Conservation (phyloP, 2,113 vertebrate species). For the Podarcis raffonei region DNA sequence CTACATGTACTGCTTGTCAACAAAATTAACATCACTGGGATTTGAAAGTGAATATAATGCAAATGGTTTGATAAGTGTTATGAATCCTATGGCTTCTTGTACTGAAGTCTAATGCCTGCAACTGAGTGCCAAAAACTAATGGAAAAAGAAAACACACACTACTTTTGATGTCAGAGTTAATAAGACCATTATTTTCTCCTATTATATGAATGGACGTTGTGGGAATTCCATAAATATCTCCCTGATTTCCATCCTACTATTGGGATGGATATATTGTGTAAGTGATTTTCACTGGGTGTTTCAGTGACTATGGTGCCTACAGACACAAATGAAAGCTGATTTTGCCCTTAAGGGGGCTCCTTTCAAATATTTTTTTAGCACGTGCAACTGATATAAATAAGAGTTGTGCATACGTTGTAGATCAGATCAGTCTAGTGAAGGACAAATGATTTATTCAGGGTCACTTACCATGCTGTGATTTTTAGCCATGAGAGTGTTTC, state of each 20-base stretch:
- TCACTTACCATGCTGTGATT: neutral
- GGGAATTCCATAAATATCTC: neutral
- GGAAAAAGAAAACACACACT: neutral
- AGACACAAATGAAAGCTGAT: neutral
- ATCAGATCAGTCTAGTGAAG: neutral
- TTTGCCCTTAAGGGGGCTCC: neutral
- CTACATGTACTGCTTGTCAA: neutral
- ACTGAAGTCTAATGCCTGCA: neutral
- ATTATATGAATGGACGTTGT: neutral
- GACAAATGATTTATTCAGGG: neutral
- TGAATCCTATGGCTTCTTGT: neutral
- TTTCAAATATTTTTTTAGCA: neutral
- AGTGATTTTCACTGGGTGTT: neutral
- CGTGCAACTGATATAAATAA: neutral
- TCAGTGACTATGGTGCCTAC: neutral
- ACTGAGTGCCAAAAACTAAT: neutral
- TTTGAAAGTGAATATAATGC: constrained; percentile 52
- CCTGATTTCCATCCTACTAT: neutral
- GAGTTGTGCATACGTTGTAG: neutral
- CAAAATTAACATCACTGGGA: constrained; percentile 58
- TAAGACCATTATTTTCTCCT: neutral
- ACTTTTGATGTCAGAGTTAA: neutral
- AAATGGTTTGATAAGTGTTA: constrained; percentile 24
- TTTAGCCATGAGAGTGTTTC: neutral
- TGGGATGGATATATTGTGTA: neutral